phyloP scores from a whole-genome alignment of 2,113 vertebrate genomes.

The Oplegnathus fasciatus region DNA sequence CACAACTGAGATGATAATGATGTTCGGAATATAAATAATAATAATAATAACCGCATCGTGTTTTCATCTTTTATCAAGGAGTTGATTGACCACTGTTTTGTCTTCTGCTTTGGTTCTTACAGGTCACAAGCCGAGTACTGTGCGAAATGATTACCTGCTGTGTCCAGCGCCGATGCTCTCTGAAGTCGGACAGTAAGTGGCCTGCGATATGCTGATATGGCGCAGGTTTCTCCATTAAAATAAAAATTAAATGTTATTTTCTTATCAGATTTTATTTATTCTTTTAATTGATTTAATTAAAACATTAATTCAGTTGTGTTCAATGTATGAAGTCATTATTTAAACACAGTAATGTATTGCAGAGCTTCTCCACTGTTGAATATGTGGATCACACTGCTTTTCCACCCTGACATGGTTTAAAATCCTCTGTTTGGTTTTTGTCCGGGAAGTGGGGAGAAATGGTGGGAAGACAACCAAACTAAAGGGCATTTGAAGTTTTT shows the following conservation, averaged over 20 bases:
- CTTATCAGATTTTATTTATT: background rate
- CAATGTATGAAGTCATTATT: background rate
- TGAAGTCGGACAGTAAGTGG: slow-evolving; percentile 94
- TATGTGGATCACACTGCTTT: background rate
- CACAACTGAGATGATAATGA: background rate
- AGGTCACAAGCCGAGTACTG: slow-evolving; percentile 88
- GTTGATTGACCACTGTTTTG: background rate
- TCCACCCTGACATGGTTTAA: background rate
- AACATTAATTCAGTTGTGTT: background rate
- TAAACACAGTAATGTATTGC: background rate
- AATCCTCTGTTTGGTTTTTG: background rate
- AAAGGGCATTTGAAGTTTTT: background rate
- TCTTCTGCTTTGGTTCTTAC: slow-evolving; percentile 65
- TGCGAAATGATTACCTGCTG: slow-evolving; percentile 88
- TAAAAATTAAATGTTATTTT: background rate
- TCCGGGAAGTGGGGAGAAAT: no score
- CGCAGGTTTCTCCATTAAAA: background rate
- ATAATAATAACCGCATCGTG: no score
- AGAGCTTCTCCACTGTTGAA: background rate
- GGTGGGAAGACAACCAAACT: background rate
- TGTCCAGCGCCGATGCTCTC: slow-evolving; percentile 91
- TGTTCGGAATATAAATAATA: no score
- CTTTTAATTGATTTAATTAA: background rate
- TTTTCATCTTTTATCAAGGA: background rate
- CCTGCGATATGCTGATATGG: background rate